Percentiles rank a stretch among this genome's conserved stretches.
Evolutionary conservation across 2,888 invertebrate genomes (phyloP).

Genomic region (Diplolepis rosae): DNA sequence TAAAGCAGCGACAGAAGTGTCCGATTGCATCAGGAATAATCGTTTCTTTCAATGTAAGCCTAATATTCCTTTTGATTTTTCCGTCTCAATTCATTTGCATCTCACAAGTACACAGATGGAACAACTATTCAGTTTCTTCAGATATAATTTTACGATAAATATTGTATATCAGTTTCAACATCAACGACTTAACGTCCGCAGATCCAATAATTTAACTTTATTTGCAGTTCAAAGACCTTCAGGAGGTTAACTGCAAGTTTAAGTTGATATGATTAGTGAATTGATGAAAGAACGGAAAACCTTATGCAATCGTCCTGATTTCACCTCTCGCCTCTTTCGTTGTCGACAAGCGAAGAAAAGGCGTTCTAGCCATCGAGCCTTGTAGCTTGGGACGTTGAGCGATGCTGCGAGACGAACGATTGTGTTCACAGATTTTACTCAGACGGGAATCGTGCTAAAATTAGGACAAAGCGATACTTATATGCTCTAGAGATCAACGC

Average conservation of each 20-base stretch:
- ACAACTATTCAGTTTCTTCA: neutral
- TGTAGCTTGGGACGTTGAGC: slow-evolving; percentile 72
- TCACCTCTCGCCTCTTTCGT: slow-evolving; percentile 47
- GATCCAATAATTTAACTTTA: too few species aligned
- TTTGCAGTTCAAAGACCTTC: too few species aligned
- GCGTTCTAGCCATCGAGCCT: slow-evolving; percentile 64
- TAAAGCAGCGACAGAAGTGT: slow-evolving; percentile 19
- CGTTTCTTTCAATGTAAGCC: slow-evolving; percentile 11
- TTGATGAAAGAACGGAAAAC: neutral
- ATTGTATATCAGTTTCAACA: neutral
- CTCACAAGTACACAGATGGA: neutral
- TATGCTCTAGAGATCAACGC: slow-evolving; percentile 29
- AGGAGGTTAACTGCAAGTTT: too few species aligned
- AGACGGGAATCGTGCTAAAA: slow-evolving; percentile 47
- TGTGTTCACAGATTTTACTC: slow-evolving; percentile 67
- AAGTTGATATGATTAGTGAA: too few species aligned
- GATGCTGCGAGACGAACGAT: slow-evolving; percentile 70
- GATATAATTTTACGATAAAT: neutral
- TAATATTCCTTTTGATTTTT: neutral
- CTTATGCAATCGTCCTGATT: slow-evolving; percentile 56
- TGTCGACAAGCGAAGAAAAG: slow-evolving; percentile 58
- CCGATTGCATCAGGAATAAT: slow-evolving; percentile 27
- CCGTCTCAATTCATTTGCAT: neutral
- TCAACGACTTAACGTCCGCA: neutral
- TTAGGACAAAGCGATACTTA: slow-evolving; percentile 46